phyloP scores from a whole-genome alignment of 37 sponge, comb jelly and placozoan genomes.

The Aplysina aerophoba region DNA sequence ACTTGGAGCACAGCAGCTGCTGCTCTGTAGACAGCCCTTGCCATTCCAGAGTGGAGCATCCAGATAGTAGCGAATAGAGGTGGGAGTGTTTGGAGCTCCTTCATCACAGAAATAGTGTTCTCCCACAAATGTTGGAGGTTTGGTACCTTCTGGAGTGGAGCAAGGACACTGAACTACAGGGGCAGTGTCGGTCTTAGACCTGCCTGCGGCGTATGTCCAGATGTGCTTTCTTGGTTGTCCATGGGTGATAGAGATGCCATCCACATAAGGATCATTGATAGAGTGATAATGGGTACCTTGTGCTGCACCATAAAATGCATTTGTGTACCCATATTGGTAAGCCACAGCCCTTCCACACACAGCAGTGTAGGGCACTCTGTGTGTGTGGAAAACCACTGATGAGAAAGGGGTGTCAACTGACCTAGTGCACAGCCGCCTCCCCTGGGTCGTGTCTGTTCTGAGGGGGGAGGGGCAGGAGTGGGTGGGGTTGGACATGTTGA shows the following conservation, averaged over 20 bases:
- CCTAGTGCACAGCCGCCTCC: slow-evolving; percentile 16
- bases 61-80: no score
- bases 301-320: slow-evolving; percentile 1
- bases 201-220: neutral
- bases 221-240: slow-evolving; percentile 12
- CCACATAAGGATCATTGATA: slow-evolving; percentile 5
- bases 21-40: neutral
- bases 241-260: slow-evolving; percentile 19
- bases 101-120: slow-evolving; percentile 1
- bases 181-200: no score
- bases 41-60: neutral
- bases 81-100: no score
- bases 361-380: neutral
- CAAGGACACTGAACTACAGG: neutral
- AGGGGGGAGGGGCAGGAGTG: slow-evolving; percentile 1
- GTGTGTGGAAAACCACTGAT: neutral
- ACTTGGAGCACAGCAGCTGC: slow-evolving; percentile 16
- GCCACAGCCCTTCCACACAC: slow-evolving; percentile 13
- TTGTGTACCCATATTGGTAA: slow-evolving; percentile 1
- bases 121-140: neutral
- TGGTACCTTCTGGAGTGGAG: neutral
- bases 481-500: slow-evolving; percentile 15
- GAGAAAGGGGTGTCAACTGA: slow-evolving; percentile 10
- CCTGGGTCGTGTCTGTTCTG: neutral
- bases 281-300: neutral